Evolutionary conservation across 2,888 invertebrate genomes (phyloP).

Genomic region (Escarpia spicata): DNA sequence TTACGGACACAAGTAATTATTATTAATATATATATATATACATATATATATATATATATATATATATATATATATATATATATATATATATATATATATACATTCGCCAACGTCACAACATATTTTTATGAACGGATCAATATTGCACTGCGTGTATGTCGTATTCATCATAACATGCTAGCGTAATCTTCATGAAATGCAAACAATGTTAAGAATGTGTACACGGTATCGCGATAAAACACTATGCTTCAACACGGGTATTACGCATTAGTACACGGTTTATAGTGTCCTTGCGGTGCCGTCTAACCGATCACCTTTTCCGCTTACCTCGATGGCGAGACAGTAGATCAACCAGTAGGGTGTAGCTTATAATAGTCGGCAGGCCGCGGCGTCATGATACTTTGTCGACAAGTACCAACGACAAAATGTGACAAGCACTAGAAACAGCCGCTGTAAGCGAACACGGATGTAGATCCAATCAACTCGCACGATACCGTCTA

Average conservation of each 20-base stretch:
- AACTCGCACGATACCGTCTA: neutral
- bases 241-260: neutral
- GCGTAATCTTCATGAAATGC: neutral
- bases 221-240: neutral
- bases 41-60: no score
- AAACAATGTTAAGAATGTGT: slow-evolving; percentile 13
- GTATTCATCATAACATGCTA: neutral
- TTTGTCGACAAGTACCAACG: neutral
- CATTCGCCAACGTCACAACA: no score
- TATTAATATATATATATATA: neutral
- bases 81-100: no score
- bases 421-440: neutral
- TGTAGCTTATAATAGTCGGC: neutral
- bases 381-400: neutral
- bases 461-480: neutral
- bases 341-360: neutral
- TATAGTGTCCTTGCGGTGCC: neutral
- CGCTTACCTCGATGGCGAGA: neutral
- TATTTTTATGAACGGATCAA: neutral
- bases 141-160: neutral
- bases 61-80: no score
- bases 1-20: neutral
- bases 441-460: neutral
- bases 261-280: neutral
- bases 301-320: neutral